Conservation (phyloP, 2,113 vertebrate genomes). For the Dromaius novaehollandiae region DNA sequence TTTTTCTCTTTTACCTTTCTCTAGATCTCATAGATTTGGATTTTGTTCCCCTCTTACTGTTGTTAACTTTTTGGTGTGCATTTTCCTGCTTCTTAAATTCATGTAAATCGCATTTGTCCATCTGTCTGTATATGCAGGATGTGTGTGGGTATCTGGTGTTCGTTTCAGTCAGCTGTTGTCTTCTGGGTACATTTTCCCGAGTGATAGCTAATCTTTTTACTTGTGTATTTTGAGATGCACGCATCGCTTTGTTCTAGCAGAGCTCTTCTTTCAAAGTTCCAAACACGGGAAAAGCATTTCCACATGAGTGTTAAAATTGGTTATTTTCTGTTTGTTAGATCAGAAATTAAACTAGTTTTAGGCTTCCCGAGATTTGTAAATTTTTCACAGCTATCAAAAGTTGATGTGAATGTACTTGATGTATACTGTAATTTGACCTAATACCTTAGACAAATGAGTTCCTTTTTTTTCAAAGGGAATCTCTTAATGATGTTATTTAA, state of each 20-base stretch:
- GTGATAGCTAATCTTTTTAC: neutral
- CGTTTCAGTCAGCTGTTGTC: neutral
- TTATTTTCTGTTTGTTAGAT: neutral
- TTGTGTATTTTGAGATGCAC: neutral
- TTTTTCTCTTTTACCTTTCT: neutral
- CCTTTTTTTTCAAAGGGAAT: neutral
- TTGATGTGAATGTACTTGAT: neutral
- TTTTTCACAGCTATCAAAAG: neutral
- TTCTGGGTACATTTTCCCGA: neutral
- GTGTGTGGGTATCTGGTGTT: neutral
- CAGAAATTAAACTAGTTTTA: neutral
- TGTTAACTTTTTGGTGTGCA: neutral
- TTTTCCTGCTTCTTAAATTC: neutral
- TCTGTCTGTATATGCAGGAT: neutral
- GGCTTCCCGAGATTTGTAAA: neutral
- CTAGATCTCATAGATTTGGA: neutral
- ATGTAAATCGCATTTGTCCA: neutral
- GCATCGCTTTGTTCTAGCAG: neutral
- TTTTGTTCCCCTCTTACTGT: neutral
- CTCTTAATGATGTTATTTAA: neutral
- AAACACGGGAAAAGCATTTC: neutral
- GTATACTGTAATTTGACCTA: neutral
- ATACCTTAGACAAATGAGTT: neutral
- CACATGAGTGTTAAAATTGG: neutral
- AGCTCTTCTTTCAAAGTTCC: neutral